These are phyloP conservation scores for Zosterops hypoxanthus DNA, from an alignment of 2,113 vertebrate species.

Conservation along the genomic window DNA sequence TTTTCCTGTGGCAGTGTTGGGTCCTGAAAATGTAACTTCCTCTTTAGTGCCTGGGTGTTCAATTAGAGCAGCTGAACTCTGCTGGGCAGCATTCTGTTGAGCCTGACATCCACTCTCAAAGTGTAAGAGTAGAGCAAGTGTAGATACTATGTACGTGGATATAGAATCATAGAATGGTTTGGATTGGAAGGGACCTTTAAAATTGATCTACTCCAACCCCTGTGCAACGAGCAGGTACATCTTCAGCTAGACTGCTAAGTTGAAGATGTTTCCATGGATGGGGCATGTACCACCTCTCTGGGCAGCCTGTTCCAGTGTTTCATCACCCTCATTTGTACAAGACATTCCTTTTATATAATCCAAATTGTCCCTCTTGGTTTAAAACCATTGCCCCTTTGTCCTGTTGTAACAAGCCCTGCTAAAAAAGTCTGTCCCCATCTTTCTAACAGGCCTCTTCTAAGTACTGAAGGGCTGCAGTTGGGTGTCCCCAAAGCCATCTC, in stretches of 20 bases:
- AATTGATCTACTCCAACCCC: background rate
- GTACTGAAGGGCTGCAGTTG: background rate
- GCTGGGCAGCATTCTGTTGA: background rate
- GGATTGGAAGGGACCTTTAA: background rate
- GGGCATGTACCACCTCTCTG: background rate
- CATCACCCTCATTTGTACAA: background rate
- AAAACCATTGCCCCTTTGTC: background rate
- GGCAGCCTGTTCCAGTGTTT: background rate
- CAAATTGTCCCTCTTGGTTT: background rate
- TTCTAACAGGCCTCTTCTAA: background rate
- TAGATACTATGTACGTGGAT: background rate
- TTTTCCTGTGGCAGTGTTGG: background rate
- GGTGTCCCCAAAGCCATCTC: background rate
- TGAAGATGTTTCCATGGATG: background rate
- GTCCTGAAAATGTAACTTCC: background rate
- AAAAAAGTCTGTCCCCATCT: background rate
- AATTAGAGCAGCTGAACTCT: background rate
- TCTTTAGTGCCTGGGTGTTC: background rate
- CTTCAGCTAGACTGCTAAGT: background rate
- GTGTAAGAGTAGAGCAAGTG: background rate
- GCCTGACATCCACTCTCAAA: accelerated
- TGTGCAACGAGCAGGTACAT: background rate
- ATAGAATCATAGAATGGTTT: background rate
- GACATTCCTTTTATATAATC: background rate
- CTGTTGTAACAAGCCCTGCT: background rate